These are phyloP conservation scores for Hirundichthys speculiger DNA, from an alignment of 2,113 vertebrate species.

Conservation along the genomic window DNA sequence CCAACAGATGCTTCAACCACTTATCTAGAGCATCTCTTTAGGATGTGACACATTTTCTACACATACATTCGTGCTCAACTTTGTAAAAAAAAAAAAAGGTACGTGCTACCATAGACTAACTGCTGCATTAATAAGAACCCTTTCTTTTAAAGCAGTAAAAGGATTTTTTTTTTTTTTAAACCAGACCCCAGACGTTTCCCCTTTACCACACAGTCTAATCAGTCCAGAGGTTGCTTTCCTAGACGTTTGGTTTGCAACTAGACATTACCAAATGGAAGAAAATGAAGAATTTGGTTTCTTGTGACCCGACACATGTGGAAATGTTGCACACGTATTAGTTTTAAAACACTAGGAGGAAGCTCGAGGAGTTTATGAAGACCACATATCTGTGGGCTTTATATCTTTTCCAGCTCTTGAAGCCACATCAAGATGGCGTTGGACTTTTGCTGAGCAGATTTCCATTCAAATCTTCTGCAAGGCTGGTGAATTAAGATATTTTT, in stretches of 20 bases:
- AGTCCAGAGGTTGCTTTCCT: conserved; percentile 42
- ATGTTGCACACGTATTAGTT: conserved; percentile 56
- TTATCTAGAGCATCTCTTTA: not conserved
- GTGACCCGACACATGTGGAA: conserved; percentile 59
- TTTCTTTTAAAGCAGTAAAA: conserved; percentile 9
- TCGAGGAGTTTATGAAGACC: conserved; percentile 50
- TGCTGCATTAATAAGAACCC: not conserved
- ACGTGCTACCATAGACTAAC: conserved; percentile 1
- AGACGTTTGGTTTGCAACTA: conserved; percentile 56
- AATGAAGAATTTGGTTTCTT: conserved; percentile 52
- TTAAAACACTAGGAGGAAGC: conserved; percentile 53
- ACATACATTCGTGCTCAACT: not conserved
- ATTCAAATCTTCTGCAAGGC: conserved; percentile 38
- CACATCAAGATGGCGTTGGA: conserved; percentile 36
- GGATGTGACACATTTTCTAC: not conserved
- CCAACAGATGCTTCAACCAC: not conserved
- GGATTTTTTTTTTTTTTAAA: conserved; percentile 27
- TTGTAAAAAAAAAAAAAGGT: not conserved
- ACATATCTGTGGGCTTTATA: conserved; percentile 66
- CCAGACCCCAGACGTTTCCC: conserved; percentile 16
- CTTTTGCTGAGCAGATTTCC: conserved; percentile 38
- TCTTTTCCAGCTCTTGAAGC: conserved; percentile 68
- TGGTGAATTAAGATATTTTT: conserved; percentile 61
- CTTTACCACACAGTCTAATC: conserved; percentile 29
- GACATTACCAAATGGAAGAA: conserved; percentile 69